These are phyloP conservation scores for Australoheros facetus DNA, from an alignment of 2,797 vertebrate genomes.

Conservation along the genomic window DNA sequence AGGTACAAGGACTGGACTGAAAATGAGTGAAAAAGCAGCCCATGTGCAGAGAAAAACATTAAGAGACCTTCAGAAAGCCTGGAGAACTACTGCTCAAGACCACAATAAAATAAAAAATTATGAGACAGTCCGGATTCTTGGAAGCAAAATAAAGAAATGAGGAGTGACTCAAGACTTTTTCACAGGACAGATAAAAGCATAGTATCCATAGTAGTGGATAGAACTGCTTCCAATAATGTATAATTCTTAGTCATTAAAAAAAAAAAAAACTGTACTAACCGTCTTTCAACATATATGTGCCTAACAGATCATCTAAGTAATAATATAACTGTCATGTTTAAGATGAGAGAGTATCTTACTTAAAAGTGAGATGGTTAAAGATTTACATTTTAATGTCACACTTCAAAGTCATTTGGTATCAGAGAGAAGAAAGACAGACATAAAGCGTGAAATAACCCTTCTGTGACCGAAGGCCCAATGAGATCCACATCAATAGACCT, in stretches of 20 bases:
- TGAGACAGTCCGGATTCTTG: not conserved
- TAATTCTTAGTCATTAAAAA: not conserved
- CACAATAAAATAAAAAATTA: not conserved
- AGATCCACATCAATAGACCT: constrained; percentile 70
- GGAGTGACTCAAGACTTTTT: not conserved
- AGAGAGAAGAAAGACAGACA: constrained; percentile 51
- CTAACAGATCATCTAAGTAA: constrained; percentile 2
- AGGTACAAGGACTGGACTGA: fast-evolving
- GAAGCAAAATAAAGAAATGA: not conserved
- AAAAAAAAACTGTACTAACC: not conserved
- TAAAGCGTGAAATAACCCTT: constrained; percentile 57
- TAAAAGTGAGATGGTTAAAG: constrained; percentile 21
- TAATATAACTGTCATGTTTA: constrained; percentile 29
- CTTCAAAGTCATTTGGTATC: constrained; percentile 65
- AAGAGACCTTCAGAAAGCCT: too few species aligned
- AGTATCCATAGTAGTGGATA: not conserved
- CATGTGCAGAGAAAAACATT: too few species aligned
- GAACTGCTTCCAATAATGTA: not conserved
- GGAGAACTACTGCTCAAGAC: not conserved
- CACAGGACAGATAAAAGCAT: not conserved
- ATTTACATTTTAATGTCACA: constrained; percentile 61
- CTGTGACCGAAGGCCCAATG: constrained; percentile 52
- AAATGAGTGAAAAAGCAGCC: not conserved
- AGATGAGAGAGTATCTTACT: constrained; percentile 23
- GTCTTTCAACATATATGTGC: not conserved